These are phyloP conservation scores for Lichenostomus cassidix DNA, from an alignment of 2,113 vertebrate genomes.

Conservation along the genomic window DNA sequence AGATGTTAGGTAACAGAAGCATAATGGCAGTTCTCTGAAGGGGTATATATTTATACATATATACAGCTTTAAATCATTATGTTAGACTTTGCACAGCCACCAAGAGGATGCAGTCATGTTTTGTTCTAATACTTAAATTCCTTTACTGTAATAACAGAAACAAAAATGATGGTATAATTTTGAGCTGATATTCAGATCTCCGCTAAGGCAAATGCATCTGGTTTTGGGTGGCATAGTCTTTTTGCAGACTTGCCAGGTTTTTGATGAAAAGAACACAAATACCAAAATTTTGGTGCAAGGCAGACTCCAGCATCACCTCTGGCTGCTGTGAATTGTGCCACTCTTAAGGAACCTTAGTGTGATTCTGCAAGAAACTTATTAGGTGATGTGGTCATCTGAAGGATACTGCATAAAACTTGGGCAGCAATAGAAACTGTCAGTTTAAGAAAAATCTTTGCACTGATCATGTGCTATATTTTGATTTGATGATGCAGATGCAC, in stretches of 20 bases:
- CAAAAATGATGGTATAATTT: neutral
- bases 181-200: neutral
- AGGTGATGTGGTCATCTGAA: neutral
- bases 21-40: neutral
- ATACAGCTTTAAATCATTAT: neutral
- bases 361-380: neutral
- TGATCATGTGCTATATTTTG: neutral
- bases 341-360: neutral
- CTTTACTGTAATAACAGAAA: neutral
- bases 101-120: neutral
- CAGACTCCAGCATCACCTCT: neutral
- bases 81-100: neutral
- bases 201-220: neutral
- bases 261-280: neutral
- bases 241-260: neutral
- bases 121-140: neutral
- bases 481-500: neutral
- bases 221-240: neutral
- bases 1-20: neutral
- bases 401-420: neutral
- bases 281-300: neutral
- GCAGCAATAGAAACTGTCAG: neutral
- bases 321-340: neutral
- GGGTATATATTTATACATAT: neutral
- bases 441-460: neutral